These are phyloP conservation scores for Eledone cirrhosa DNA, from an alignment of 2,888 invertebrate species.

Conservation along the genomic window DNA sequence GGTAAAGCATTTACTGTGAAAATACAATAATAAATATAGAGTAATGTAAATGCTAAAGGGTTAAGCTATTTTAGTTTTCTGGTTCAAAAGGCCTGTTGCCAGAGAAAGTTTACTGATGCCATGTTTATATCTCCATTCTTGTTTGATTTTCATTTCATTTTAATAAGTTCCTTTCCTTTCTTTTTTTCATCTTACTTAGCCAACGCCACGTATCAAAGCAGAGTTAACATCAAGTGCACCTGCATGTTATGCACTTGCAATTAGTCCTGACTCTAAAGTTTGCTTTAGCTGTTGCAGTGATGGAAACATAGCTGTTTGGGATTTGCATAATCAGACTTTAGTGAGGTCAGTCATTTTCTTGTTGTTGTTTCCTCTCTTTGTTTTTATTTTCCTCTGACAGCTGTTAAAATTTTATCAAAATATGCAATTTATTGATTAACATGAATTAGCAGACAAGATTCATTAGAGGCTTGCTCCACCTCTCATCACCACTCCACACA, in stretches of 20 bases:
- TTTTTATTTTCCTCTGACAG: too few relatives aligned
- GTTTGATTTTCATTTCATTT: background rate
- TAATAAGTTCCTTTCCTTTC: background rate
- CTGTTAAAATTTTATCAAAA: too few relatives aligned
- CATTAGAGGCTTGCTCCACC: too few relatives aligned
- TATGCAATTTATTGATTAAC: too few relatives aligned
- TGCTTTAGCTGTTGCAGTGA: constrained; percentile 98
- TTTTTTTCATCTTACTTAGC: constrained; percentile 63
- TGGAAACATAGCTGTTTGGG: constrained; percentile 97
- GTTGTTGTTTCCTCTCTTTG: background rate
- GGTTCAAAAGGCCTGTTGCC: too few relatives aligned
- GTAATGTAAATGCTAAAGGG: too few relatives aligned
- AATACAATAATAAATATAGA: too few relatives aligned
- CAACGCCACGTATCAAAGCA: constrained; percentile 90
- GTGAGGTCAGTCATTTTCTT: constrained; percentile 72
- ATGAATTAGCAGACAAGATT: too few relatives aligned
- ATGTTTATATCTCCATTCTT: background rate
- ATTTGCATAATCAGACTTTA: constrained; percentile 89
- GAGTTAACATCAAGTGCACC: constrained; percentile 93
- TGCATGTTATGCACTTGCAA: constrained; percentile 96
- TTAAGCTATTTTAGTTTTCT: too few relatives aligned
- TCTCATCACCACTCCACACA: too few relatives aligned
- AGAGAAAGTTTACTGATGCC: too few relatives aligned
- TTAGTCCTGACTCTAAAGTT: constrained; percentile 94
- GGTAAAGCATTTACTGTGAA: too few relatives aligned